Evolutionary conservation across 2,888 invertebrate genomes (phyloP).

Genomic region (Cenopis cana): DNA sequence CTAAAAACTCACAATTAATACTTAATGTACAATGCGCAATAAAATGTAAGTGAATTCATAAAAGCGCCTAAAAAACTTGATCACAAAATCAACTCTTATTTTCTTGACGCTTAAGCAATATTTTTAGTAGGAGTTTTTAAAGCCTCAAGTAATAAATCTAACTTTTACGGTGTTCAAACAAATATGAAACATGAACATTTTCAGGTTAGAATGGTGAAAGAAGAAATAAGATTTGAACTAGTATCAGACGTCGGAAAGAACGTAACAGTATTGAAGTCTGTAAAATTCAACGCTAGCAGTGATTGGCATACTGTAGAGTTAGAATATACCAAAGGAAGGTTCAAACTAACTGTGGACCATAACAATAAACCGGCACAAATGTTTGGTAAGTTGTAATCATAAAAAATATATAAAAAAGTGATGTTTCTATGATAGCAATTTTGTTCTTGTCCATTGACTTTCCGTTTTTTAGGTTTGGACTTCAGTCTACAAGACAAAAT

Average conservation of each 20-base stretch:
- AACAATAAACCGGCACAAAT: conserved; percentile 89
- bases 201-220: conserved; percentile 91
- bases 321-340: conserved; percentile 90
- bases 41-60: background rate
- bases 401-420: background rate
- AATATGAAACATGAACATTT: conserved; percentile 31
- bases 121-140: conserved; percentile 1
- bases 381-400: conserved; percentile 75
- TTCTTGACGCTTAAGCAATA: background rate
- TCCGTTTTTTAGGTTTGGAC: conserved; percentile 75
- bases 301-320: conserved; percentile 94
- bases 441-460: conserved; percentile 4
- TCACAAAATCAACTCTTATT: background rate
- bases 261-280: conserved; percentile 90
- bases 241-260: conserved; percentile 91
- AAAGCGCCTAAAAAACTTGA: background rate
- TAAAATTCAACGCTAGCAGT: conserved; percentile 91
- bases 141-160: background rate
- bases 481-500: conserved; percentile 89
- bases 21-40: background rate
- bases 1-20: conserved; percentile 30
- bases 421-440: background rate
- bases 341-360: conserved; percentile 91
- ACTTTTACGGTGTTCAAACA: no score
- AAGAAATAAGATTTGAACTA: conserved; percentile 93